Evolutionary conservation across 2,113 vertebrate genomes (phyloP), one percentile per base, ranked within the genome.

Genomic region (Cebidichthys violaceus): DNA sequence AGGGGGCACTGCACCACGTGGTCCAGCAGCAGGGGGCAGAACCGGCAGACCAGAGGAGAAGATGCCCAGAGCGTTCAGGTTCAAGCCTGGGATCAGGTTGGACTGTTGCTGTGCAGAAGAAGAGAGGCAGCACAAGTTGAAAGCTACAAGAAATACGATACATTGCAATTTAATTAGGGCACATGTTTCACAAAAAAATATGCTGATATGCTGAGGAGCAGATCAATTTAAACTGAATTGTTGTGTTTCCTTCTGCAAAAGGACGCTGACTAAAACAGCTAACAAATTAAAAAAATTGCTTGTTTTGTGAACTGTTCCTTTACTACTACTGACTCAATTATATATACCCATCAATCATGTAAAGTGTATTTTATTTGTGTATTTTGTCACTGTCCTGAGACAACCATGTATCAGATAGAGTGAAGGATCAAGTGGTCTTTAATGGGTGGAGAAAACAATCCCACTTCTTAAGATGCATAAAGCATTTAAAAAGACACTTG

Each of bases 1-100:
- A 39, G 86, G 75, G n/a, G 94, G 86, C 11, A 94, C 91, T 61
- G 96, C 95, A 33, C 95, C 95, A 20, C 95, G 96, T 57, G 96
- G 90, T 81, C 96, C 96, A 0, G 95, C 89, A 37, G 94, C 88
- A 60, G 97, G 93, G 0, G 97, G 95, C 54, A 98, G 92, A 90
- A 97, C 93, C 37, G 97, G 96, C 78, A 98, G 84, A 74, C 96
- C 96, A 0, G 97, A 96, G 6, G 98, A 98, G 95, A 99, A 99
- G 94, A 99, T 98, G 87, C 98, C 98, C 91, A 99, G 89, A 61
- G 97, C 96, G 2, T 93, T 99, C 90, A 99, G 95, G 93, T 98
- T 98, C 92, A 99, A 90, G 54, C 98, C 97, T 1, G 98, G 96
- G 90, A 99, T 99, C 90, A 99, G 93, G 94, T 95, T 97, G 93